Evolutionary conservation across 1,140 invertebrate genomes (phyloP).

Genomic region (Plectrocnemia conspersa): DNA sequence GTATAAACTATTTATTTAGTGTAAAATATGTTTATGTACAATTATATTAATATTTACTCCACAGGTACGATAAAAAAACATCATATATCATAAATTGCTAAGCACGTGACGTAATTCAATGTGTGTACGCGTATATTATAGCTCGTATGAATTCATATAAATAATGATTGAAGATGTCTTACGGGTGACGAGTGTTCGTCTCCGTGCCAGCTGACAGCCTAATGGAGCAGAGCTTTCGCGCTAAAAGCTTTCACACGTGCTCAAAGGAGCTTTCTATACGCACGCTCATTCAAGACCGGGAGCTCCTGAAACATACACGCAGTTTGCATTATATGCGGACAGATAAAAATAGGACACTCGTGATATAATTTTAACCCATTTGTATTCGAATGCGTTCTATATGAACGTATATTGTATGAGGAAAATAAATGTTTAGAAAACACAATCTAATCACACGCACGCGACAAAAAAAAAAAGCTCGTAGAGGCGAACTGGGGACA

Average conservation of each 20-base stretch:
- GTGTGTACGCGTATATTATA: too few relatives aligned
- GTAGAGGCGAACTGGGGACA: constrained; percentile 10
- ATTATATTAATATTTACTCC: too few relatives aligned
- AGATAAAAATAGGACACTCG: neutral
- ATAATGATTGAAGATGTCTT: constrained; percentile 23
- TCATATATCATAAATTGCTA: too few relatives aligned
- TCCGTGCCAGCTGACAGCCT: constrained; percentile 19
- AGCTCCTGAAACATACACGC: constrained; percentile 3
- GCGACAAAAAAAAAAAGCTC: neutral
- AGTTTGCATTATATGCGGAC: neutral
- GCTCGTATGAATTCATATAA: too few relatives aligned
- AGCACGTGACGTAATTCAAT: too few relatives aligned
- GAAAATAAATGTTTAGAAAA: neutral
- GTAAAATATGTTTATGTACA: too few relatives aligned
- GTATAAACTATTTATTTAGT: too few relatives aligned
- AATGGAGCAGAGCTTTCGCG: constrained; percentile 22
- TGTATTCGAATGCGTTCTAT: neutral
- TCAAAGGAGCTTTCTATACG: constrained; percentile 22
- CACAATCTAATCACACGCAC: neutral
- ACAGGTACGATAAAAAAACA: too few relatives aligned
- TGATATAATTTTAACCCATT: neutral
- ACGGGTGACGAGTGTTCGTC: constrained; percentile 20
- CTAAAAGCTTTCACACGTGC: constrained; percentile 24
- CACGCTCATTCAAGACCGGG: constrained; percentile 9
- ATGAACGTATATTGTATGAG: neutral